Base-by-base conservation (phyloP, 1,140 invertebrate genomes). In the Penaeus vannamei region DNA sequence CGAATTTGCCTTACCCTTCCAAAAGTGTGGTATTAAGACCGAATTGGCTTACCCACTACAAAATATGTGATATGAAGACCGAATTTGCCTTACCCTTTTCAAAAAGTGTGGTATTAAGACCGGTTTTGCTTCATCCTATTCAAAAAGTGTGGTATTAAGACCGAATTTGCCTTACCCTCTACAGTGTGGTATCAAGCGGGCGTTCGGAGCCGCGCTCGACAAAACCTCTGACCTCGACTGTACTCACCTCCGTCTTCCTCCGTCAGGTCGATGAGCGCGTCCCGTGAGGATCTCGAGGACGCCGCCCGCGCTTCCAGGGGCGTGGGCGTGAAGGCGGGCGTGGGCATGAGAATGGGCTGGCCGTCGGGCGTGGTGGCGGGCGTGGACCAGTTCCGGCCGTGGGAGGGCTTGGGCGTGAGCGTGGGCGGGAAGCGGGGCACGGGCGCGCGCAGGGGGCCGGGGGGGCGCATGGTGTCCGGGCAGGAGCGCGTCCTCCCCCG, bases 401-500 rank as follows among this genome's bases (percentile, higher is more conserved):
- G 84, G 29, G 29, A n/a, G 14, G 83, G 83, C 32, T 36, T 66
- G 29, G 83, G 83, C 8, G 83, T 72, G 19, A 84, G 64, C 5
- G 66, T 85, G 46, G 22, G 53, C 53, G 53, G 84, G 36, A 66
- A 72, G 7, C 46, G 32, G 64, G 66, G 62, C n/a, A 72, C 84
- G 42, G 62, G 84, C 19, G 69, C 36, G 32, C 84, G 84, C 3
- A 23, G 84, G 10, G 20, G 66, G 20, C 22, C 66, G n/a, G 66
- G 29, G 0, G 84, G 36, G 2, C 64, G n/a, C 53, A 72, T 53
- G 23, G 61, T 36, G 20, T 66, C 84, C 23, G 84, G 84, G 42
- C 84, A 85, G 69, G 84, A 85, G 26, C 69, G 64, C 8, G 42
- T 26, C 64, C 84, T 32, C n/a, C 64, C 32, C 14, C 64, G 84